These are phyloP conservation scores for Misgurnus mizolepis DNA, from an alignment of 2,113 vertebrate species.

Conservation along the genomic window DNA sequence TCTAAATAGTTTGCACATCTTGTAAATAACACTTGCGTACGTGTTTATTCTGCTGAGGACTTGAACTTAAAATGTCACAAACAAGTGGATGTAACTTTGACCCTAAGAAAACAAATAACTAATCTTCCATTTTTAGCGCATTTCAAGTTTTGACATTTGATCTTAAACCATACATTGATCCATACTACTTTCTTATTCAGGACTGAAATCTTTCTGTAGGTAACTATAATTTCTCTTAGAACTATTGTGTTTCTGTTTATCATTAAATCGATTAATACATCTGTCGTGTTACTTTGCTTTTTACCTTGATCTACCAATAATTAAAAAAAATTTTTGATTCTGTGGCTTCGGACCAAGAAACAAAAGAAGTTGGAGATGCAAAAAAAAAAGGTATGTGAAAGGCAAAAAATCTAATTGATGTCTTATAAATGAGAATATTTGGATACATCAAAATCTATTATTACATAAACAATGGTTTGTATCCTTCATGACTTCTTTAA, in stretches of 20 bases:
- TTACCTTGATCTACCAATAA: background rate
- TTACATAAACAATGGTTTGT: too few relatives aligned
- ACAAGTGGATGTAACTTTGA: conserved; percentile 35
- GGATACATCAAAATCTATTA: background rate
- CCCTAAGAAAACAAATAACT: conserved; percentile 15
- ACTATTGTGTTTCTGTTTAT: conserved; percentile 46
- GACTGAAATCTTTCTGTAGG: conserved; percentile 41
- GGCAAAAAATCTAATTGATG: background rate
- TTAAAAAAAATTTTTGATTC: background rate
- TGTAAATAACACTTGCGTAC: conserved; percentile 68
- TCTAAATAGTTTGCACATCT: conserved; percentile 71
- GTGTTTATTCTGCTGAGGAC: conserved; percentile 17
- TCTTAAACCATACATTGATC: conserved; percentile 33
- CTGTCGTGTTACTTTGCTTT: conserved; percentile 26
- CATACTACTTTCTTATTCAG: conserved; percentile 28
- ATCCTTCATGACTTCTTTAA: too few relatives aligned
- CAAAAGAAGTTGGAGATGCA: background rate
- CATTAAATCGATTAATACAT: conserved; percentile 53
- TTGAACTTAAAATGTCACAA: conserved; percentile 27
- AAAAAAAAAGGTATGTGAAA: conserved; percentile 25
- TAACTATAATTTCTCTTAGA: conserved; percentile 28
- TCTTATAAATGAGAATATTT: background rate
- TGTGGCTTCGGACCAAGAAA: background rate
- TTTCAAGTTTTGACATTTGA: conserved; percentile 28
- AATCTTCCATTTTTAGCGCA: background rate